Base-by-base conservation (phyloP, 2,797 vertebrate genomes). In the Carapus acus region DNA sequence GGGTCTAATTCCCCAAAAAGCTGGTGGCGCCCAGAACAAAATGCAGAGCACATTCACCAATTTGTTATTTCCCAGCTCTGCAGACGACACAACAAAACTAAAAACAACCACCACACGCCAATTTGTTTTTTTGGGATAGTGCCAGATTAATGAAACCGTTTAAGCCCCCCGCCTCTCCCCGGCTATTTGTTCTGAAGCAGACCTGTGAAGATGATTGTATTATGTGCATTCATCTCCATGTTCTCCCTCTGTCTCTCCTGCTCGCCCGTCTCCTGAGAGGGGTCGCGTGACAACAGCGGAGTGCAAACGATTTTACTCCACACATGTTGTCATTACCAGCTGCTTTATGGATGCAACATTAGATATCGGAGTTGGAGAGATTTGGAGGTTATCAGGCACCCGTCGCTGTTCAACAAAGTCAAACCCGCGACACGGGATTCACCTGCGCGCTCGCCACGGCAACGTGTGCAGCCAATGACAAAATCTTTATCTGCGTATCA, bases 341-440 rank as follows among this genome's bases (percentile, higher is more conserved):
- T n/a, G 61, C 29, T 69, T 76, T 72, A 71, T 43, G 59, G 65
- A 71, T 73, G 69, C 74, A 73, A 81, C 67, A 68, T 78, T 54
- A 71, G 69, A 80, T 68, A 73, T 67, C 77, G 65, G 55, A 48
- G 31, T 18, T 45, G 65, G 63, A 53, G 52, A 68, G 73, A 76
- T 75, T 69, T 65, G 58, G 60, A 73, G 71, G 71, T 78, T 78
- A 80, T 74, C 75, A 67, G 69, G 59, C 64, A 58, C 74, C 65
- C 57, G 57, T 74, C 62, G 73, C 62, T 71, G 65, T 57, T 64
- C 39, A 62, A 65, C 78, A 67, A 83, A 80, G 67, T 74, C 54
- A 73, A 62, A 69, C 44, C n/a, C 78, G 65, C 72, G 62, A 71
- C 74, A 70, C 62, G 67, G 70, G 71, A 83, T 75, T 74, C 54